Base-by-base conservation (phyloP, 2,797 vertebrate genomes). In the Semotilus atromaculatus region DNA sequence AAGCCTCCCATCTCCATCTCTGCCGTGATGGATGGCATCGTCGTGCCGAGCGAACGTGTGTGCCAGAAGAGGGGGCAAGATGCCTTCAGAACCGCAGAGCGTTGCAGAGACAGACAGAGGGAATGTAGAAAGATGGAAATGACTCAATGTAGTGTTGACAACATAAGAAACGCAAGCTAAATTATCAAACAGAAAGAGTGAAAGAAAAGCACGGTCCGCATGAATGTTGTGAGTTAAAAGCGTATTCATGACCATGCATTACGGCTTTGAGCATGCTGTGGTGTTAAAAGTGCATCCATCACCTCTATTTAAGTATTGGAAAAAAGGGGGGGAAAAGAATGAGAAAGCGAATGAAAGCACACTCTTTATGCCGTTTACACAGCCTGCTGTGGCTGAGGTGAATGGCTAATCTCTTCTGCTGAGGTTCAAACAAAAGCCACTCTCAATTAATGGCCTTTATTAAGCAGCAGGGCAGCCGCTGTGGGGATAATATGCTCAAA, bases 61-160 rank as follows among this genome's bases (percentile, higher is more conserved):
- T 86, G 74, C 88, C 88, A 89, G 86, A 89, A 88, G 80, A 89
- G 83, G 79, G 81, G 86, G 85, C 82, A 86, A 85, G 82, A 85
- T 85, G 83, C 76, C 80, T 77, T 74, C 26, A 72, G n/a, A 88
- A 68, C 51, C 8, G 1, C 45, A 67, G 58, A 70, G 16, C 9
- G 8, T 73, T 7, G n/a, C 18, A 23, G 75, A 77, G 80, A 60
- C n/a, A 85, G 75, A 66, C 72, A 48, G 40, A 73, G 43, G 80
- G 53, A 79, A 29, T 11, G 3, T 21, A 31, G 48, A 75, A 29
- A 45, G 48, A 80, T 60, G 34, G 51, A 34, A 72, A 48, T 38
- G 23, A 45, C 5, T 31, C 7, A 31, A 64, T n/a, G 71, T 19
- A 36, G 21, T 2, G 9, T 26, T n/a, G 70, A 66, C 60, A 51